Evolutionary conservation across 2,113 vertebrate species (phyloP).

Genomic region (Hypomesus transpacificus): DNA sequence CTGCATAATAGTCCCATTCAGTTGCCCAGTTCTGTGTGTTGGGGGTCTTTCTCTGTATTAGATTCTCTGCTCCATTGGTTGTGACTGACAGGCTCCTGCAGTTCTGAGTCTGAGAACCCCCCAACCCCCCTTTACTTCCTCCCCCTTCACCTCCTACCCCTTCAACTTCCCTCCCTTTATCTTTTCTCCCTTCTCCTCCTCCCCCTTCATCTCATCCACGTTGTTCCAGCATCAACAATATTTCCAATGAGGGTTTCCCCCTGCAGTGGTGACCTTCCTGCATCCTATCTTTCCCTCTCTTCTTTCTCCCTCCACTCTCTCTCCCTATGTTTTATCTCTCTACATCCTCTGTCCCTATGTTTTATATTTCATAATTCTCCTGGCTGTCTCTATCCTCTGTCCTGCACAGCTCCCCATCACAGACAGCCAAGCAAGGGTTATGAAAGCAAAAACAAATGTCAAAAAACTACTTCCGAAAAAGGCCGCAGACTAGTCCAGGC

Average conservation of each 20-base stretch:
- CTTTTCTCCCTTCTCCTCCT: neutral
- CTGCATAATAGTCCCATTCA: no score
- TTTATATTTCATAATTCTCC: slow-evolving; percentile 14
- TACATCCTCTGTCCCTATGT: slow-evolving; percentile 1
- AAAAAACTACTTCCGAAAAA: slow-evolving; percentile 35
- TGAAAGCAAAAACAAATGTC: slow-evolving; percentile 46
- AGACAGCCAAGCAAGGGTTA: slow-evolving; percentile 36
- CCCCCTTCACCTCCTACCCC: neutral
- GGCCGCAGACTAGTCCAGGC: slow-evolving; percentile 14
- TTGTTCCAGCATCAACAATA: slow-evolving; percentile 6
- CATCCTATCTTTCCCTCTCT: slow-evolving; percentile 36
- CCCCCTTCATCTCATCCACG: slow-evolving; percentile 7
- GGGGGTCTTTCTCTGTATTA: slow-evolving; percentile 22
- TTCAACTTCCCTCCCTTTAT: slow-evolving; percentile 8
- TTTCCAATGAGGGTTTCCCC: slow-evolving; percentile 27
- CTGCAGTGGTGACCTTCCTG: slow-evolving; percentile 32
- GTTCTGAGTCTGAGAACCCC: slow-evolving; percentile 35
- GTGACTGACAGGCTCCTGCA: slow-evolving; percentile 56
- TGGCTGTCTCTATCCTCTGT: slow-evolving; percentile 26
- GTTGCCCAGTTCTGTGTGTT: slow-evolving; percentile 9
- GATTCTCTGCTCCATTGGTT: slow-evolving; percentile 34
- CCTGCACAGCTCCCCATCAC: slow-evolving; percentile 47
- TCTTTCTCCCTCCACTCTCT: no score
- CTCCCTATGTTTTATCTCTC: no score
- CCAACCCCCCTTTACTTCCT: slow-evolving; percentile 16